These are phyloP conservation scores for Puntigrus tetrazona DNA, from an alignment of 2,113 vertebrate genomes.

Conservation along the genomic window DNA sequence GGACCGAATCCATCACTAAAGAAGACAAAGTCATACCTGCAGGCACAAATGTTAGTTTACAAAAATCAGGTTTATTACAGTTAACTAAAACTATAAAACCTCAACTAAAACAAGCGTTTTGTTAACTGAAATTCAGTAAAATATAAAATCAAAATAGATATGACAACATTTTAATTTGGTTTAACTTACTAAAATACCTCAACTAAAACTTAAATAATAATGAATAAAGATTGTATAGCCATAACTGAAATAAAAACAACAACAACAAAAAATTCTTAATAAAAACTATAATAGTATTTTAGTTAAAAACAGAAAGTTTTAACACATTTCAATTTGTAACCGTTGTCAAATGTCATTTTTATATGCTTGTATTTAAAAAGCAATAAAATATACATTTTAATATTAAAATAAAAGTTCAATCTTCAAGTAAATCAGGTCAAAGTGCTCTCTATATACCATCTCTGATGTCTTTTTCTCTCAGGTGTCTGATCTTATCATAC, in stretches of 20 bases:
- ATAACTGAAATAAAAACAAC: not conserved
- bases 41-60: slow-evolving; percentile 77
- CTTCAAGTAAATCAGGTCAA: not conserved
- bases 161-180: not conserved
- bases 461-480: slow-evolving; percentile 53
- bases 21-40: slow-evolving; percentile 78
- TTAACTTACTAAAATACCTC: not conserved
- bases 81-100: not conserved
- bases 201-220: not conserved
- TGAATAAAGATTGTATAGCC: not conserved
- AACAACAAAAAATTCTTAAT: not conserved
- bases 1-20: slow-evolving; percentile 84
- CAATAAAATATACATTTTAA: not conserved
- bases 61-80: not conserved
- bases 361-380: not conserved
- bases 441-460: not conserved
- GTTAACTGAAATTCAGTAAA: not conserved
- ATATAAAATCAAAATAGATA: no score
- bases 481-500: slow-evolving; percentile 91
- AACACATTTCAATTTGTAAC: not conserved
- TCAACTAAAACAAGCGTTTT: not conserved
- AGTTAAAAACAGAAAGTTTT: not conserved
- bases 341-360: not conserved
- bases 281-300: not conserved
- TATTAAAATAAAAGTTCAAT: not conserved